Evolutionary conservation across 92 coral and sea anemone genomes (phyloP), one percentile per base, ranked within the genome.

Genomic region (Zoanthus gigantus): DNA sequence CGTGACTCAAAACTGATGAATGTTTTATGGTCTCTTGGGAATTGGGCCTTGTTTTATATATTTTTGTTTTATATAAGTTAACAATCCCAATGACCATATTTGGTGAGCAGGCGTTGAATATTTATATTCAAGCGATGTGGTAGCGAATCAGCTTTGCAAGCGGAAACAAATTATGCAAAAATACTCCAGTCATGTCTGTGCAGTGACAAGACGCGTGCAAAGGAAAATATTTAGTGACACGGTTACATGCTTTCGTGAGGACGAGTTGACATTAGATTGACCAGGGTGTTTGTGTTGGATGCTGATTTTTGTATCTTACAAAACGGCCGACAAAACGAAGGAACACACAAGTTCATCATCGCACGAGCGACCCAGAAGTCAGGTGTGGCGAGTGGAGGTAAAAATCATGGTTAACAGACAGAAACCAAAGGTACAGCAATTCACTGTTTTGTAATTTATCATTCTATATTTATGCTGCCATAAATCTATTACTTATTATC

Each of bases 261-360:
- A 79, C 75, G 74, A 18, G 85, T 37, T 42, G 45, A 63, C 47
- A 65, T 29, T 2, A 10, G 68, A 9, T 30, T 12, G 13, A 44
- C 42, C 6, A 56, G 46, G 67, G 82, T 34, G 17, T 7, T 56
- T 56, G 67, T 28, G 28, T 53, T 54, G 50, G 2, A 34, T n/a
- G 2, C 7, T 79, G 61, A n/a, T 42, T 7, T 44, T 42, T 65
- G 23, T 28, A 44, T 28, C 23, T 28, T 11, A 47, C 85, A 66
- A 29, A 48, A 81, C 85, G 85, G 85, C 85, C 16, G 85, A 81
- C 85, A 81, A 81, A 28, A 81, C 85, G 85, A 81, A 81, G 85
- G 75, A 67, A 65, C 75, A 13, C 23, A 81, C 60, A 13, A 71
- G 52, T n/a, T 46, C 74, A 3, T 12, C 57, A 44, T 18, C 85